Percentiles rank a stretch among this genome's conserved stretches.
These are phyloP conservation scores for Ladona fulva DNA, from an alignment of 1,140 invertebrate species.

Conservation along the genomic window DNA sequence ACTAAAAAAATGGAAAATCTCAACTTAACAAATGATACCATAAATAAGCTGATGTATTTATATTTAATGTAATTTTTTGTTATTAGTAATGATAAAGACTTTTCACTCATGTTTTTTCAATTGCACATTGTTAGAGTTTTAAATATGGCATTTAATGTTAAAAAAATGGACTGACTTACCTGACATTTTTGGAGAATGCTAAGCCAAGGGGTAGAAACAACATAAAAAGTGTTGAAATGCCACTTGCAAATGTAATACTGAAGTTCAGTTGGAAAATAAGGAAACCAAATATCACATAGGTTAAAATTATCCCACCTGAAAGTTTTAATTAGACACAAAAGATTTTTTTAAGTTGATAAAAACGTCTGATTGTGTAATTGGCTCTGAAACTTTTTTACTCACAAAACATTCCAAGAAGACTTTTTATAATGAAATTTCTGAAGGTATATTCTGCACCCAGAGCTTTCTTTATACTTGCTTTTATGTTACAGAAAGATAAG, in stretches of 20 bases:
- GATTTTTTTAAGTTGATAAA: too few species aligned
- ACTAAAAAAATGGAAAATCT: too few species aligned
- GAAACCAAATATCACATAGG: neutral
- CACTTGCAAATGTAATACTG: neutral
- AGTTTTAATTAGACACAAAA: neutral
- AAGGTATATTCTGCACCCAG: neutral
- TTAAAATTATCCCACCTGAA: neutral
- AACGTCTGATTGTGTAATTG: too few species aligned
- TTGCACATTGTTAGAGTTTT: too few species aligned
- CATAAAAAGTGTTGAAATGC: neutral
- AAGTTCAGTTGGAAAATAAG: neutral
- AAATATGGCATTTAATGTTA: too few species aligned
- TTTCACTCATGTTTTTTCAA: too few species aligned
- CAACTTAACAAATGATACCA: too few species aligned
- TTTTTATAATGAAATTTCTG: neutral
- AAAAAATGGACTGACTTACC: conserved; percentile 34
- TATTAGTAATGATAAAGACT: too few species aligned
- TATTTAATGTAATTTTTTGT: too few species aligned
- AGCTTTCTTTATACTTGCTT: neutral
- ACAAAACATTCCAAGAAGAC: neutral
- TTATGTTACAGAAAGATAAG: neutral
- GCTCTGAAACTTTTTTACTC: neutral
- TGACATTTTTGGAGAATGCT: conserved; percentile 51
- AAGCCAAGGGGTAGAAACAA: conserved; percentile 50
- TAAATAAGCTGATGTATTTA: too few species aligned